Base-by-base conservation (phyloP, 2,113 vertebrate species). In the Pygoscelis adeliae region DNA sequence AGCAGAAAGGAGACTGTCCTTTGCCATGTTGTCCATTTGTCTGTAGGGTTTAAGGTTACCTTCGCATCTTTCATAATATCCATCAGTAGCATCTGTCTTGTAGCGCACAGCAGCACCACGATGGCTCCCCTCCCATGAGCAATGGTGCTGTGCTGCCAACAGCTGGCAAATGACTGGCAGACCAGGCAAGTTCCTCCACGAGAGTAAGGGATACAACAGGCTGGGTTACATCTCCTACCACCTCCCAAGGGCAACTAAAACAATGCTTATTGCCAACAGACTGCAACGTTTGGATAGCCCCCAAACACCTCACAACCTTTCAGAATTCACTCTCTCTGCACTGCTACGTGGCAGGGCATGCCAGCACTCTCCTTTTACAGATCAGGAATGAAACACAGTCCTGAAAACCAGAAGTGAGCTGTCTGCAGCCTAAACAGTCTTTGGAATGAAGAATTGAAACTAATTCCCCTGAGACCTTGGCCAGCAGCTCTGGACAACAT, bases 31-130 rank as follows among this genome's bases (percentile, higher is more conserved):
- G 47, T 55, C 79, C 56, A 9, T 69, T 66, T 76, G 47, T 27
- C 70, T 53, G 21, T 11, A 72, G 29, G 23, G 32, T 16, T 69
- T 50, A 46, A 69, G 29, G 47, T 74, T 19, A 71, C 8, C 32
- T 40, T 11, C 2, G 14, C 30, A 79, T 27, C 27, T 55, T 80
- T 42, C 27, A 7, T 36, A 52, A 25, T 4, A 78, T 18, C 18
- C 36, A 56, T 16, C 38, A 25, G 52, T 5, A 80, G 50, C 62
- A 83, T 26, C 32, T 0, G 0, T 10, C 36, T 38, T 40, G 42
- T 6, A 77, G 56, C 0, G 0, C 58, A 62, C n/a, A 70, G 32
- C 2, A 21, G 44, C 76, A 47, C 29, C 47, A 29, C 0, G 2
- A 49, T 1, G 9, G 27, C 38, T 92, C 14, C 29, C 11, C 16